Evolutionary conservation across 1,140 invertebrate genomes (phyloP), one percentile per base, ranked within the genome.

Genomic region (Babylonia areolata): DNA sequence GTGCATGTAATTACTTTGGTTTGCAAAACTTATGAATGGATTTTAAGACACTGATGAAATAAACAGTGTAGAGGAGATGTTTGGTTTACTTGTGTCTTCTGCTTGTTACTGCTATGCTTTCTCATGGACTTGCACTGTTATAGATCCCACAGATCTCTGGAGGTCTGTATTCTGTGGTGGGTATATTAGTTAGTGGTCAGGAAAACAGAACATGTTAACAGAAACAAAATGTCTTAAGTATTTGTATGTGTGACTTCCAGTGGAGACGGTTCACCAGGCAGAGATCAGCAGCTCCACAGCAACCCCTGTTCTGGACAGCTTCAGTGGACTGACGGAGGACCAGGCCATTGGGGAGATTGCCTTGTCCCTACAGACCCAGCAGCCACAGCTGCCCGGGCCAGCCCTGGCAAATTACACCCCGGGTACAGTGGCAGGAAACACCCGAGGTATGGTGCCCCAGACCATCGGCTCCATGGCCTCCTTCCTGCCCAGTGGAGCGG

Each of bases 381-480:
- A 12, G 37, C 33, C 37, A 17, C 37, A 3, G 15, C 82, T 11
- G 35, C 33, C 54, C 6, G 33, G 33, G 20, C n/a, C 64, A 20
- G 35, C 81, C 1, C 58, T 82, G 6, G 23, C 79, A 37, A 37
- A 82, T 33, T 71, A 69, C 58, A 46, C 12, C 40, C 81, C 54
- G 37, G 54, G 23, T 3, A 39, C 54, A n/a, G 80, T 58, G 23
- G 33, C 33, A 23, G 51, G n/a, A 17, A 51, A 12, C 33, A 69
- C 9, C 28, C 37, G 51, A 2, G 20, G 46, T n/a, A 35, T n/a
- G 1, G 82, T 40, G 3, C 87, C 17, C 77, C 89, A 37, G 84
- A 85, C 28, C 81, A 39, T 31, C 54, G 77, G 46, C 71, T 86
- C 81, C 35, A 80, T 51, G 81, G 75, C 28, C 37, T 82, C 39